Percentiles rank a stretch among this genome's conserved stretches.
Evolutionary conservation across 2,888 invertebrate species (phyloP).

Genomic region (Microdon myrmicae): DNA sequence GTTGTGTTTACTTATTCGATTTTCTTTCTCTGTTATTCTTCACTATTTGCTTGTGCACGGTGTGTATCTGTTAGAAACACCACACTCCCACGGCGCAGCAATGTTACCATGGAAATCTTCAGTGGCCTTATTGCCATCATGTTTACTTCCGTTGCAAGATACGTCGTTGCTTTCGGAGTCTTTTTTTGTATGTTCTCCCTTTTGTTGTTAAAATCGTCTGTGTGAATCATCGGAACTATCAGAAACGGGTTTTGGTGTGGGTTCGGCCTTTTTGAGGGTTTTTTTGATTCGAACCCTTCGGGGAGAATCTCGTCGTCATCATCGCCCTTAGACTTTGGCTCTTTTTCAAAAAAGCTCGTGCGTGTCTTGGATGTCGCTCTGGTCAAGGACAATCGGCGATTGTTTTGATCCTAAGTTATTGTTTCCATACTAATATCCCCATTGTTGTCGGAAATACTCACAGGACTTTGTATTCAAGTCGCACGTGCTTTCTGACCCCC

Average conservation of each 20-base stretch:
- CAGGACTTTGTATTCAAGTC: conserved; percentile 49
- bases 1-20: too few relatives aligned
- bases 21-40: too few relatives aligned
- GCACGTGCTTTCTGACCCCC: conserved; percentile 19
- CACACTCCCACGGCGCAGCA: too few relatives aligned
- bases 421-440: conserved; percentile 6
- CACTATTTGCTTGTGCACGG: too few relatives aligned
- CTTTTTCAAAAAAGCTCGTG: conserved; percentile 10
- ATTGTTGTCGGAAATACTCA: not conserved
- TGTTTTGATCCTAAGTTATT: not conserved
- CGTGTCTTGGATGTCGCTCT: conserved; percentile 7
- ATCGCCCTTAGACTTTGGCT: conserved; percentile 3
- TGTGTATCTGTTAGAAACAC: too few relatives aligned
- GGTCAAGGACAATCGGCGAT: conserved; percentile 19
- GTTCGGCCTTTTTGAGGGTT: not conserved
- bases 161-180: not conserved
- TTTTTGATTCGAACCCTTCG: conserved; percentile 9
- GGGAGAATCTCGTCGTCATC: conserved; percentile 28
- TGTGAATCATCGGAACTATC: conserved; percentile 56
- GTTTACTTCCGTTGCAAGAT: not conserved
- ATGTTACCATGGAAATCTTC: not conserved
- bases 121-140: conserved; percentile 5
- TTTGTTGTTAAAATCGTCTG: conserved; percentile 55
- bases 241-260: conserved; percentile 34
- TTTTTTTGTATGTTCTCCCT: conserved; percentile 14